Evolutionary conservation across 92 coral and sea anemone genomes (phyloP).

Genomic region (Epizoanthus stellaris): DNA sequence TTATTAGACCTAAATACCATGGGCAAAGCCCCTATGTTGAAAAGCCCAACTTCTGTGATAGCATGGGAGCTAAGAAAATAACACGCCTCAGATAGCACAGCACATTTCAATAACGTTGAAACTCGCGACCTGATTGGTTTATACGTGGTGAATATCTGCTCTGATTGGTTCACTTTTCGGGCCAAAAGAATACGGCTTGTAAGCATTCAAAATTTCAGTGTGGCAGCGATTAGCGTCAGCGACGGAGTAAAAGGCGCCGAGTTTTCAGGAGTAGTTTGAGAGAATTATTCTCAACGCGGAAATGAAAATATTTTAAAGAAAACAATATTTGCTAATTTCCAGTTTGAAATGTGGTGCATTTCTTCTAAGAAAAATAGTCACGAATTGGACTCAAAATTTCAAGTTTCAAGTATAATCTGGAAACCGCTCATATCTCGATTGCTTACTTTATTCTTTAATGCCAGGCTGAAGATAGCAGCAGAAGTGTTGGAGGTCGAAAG

Average conservation of each 20-base stretch:
- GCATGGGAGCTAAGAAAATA: constrained; percentile 46
- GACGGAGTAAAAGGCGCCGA: not conserved
- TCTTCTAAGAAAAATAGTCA: not conserved
- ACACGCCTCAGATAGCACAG: constrained; percentile 57
- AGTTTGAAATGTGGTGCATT: not conserved
- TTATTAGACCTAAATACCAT: constrained; percentile 13
- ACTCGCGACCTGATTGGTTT: constrained; percentile 77
- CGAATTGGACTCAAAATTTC: no score
- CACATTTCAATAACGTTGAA: constrained; percentile 87
- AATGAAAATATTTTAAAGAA: not conserved
- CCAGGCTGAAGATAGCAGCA: not conserved
- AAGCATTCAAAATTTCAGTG: not conserved
- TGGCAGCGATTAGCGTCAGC: constrained; percentile 27
- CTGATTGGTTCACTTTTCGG: constrained; percentile 31
- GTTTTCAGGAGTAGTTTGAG: constrained; percentile 4
- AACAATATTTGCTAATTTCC: not conserved
- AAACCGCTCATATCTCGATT: constrained; percentile 1
- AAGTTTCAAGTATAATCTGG: no score
- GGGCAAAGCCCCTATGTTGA: constrained; percentile 36
- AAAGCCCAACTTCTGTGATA: constrained; percentile 23
- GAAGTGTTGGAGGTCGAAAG: constrained; percentile 37
- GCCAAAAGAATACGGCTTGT: constrained; percentile 36
- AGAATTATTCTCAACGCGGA: not conserved
- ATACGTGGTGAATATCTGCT: constrained; percentile 19
- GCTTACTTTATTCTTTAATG: not conserved